Conservation (phyloP, 2,888 invertebrate genomes). For the Laothoe populi region DNA sequence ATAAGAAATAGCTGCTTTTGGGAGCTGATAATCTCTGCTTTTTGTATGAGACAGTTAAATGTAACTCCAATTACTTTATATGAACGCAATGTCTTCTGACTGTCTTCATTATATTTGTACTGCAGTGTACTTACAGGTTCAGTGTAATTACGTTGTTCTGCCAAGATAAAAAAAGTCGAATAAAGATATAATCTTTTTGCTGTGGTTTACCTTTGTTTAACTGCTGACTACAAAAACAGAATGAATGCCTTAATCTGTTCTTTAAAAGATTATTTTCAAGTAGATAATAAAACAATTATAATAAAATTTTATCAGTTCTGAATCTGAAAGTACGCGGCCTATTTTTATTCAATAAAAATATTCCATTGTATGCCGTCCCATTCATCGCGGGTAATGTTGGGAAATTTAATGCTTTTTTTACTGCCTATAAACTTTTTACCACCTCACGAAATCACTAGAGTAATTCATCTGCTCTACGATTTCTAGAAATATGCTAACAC, state of each 20-base stretch:
- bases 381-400: background rate
- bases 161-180: too few relatives aligned
- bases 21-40: too few relatives aligned
- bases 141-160: too few relatives aligned
- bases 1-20: too few relatives aligned
- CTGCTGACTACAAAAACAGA: background rate
- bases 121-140: too few relatives aligned
- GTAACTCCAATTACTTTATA: too few relatives aligned
- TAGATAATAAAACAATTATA: conserved; percentile 2
- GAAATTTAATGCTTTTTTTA: background rate
- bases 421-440: conserved; percentile 4
- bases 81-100: too few relatives aligned
- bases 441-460: background rate
- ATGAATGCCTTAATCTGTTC: background rate
- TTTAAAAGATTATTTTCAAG: background rate
- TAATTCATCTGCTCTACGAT: background rate
- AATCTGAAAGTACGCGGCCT: background rate
- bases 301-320: background rate
- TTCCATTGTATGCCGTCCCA: background rate
- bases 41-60: too few relatives aligned
- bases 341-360: background rate
- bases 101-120: too few relatives aligned
- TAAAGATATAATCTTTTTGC: too few relatives aligned
- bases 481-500: too few relatives aligned
- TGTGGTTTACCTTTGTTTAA: too few relatives aligned